These are phyloP conservation scores for Panthera tigris DNA, from an alignment of 2,113 vertebrate genomes.

Conservation along the genomic window DNA sequence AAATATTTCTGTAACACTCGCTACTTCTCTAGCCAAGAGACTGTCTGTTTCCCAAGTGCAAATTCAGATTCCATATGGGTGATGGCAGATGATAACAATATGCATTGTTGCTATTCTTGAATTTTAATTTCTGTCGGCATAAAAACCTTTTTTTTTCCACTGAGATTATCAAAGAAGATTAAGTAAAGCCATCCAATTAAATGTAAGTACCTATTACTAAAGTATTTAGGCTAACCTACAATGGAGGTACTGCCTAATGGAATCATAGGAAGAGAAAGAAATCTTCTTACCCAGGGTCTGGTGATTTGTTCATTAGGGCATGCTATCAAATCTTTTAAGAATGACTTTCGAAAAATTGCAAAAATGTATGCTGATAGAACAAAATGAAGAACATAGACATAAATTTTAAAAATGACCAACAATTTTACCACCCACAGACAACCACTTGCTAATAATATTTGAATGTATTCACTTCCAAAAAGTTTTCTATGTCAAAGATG, in stretches of 20 bases:
- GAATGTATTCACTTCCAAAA: neutral
- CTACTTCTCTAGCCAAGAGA: slow-evolving; percentile 27
- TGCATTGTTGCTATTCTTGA: neutral
- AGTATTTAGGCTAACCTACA: slow-evolving; percentile 39
- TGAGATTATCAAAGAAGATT: slow-evolving; percentile 28
- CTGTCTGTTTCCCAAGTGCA: neutral
- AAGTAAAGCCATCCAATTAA: slow-evolving; percentile 4
- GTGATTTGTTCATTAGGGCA: neutral
- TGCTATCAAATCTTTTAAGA: neutral
- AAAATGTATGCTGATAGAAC: neutral
- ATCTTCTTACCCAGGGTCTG: neutral
- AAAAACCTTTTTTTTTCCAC: neutral
- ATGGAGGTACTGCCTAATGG: neutral
- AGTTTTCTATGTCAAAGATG: neutral
- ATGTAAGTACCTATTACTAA: slow-evolving; percentile 21
- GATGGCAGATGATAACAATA: neutral
- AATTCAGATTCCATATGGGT: neutral
- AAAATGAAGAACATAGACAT: neutral
- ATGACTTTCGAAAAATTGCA: neutral
- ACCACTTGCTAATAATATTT: neutral
- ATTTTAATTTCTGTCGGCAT: slow-evolving; percentile 40
- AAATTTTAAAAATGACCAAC: neutral
- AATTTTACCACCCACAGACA: neutral
- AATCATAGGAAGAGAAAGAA: slow-evolving; percentile 18
- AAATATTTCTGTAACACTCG: slow-evolving; percentile 50